phyloP scores from a whole-genome alignment of 2,113 vertebrate species.

The Petrocephalus zakoni region DNA sequence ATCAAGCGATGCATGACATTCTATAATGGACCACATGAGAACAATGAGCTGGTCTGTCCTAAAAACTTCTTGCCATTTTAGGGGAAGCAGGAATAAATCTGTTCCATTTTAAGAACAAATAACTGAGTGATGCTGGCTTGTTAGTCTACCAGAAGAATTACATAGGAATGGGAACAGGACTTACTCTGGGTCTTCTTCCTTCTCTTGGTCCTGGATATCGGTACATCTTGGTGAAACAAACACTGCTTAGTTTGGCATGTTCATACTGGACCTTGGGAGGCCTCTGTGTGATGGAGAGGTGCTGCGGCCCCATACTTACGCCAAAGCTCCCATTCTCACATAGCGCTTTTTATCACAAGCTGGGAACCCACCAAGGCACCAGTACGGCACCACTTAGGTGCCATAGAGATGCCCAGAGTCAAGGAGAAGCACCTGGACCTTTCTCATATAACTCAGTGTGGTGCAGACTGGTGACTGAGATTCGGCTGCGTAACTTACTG shows the following conservation, averaged over 20 bases:
- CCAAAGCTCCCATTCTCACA: not conserved
- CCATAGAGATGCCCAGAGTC: not conserved
- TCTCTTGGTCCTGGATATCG: conserved; percentile 61
- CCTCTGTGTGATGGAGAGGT: conserved; percentile 27
- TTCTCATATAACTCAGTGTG: not conserved
- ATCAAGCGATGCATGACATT: not conserved
- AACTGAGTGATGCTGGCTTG: not conserved
- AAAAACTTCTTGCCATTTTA: not conserved
- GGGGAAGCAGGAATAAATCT: not conserved
- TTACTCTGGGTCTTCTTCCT: conserved; percentile 63
- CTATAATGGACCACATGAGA: not conserved
- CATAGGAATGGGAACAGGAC: conserved; percentile 26
- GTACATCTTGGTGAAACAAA: conserved; percentile 51
- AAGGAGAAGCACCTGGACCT: not conserved
- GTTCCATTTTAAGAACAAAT: not conserved
- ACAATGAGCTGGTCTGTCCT: not conserved
- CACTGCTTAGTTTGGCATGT: conserved; percentile 22
- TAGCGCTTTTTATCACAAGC: conserved; percentile 11
- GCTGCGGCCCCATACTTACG: conserved; percentile 71
- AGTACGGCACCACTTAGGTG: not conserved
- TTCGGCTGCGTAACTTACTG: conserved; percentile 46
- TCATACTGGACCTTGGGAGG: not conserved
- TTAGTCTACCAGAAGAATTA: not conserved
- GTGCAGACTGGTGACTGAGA: not conserved
- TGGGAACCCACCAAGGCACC: not conserved